Percentiles rank a stretch among this genome's conserved stretches.
Evolutionary conservation across 2,888 invertebrate species (phyloP).

Genomic region (Melitaea athalia): DNA sequence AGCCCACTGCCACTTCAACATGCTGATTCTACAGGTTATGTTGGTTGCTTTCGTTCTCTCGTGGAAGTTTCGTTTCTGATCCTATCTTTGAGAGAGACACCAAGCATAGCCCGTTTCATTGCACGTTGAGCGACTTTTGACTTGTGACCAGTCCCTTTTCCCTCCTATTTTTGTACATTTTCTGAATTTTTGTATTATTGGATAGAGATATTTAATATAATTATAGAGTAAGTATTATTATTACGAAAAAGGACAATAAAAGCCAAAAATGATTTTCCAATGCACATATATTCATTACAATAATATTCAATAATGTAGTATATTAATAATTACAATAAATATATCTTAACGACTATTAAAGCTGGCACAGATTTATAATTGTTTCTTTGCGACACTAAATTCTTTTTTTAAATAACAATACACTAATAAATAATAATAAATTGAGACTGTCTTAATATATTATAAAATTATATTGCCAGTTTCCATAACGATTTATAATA

Average conservation of each 20-base stretch:
- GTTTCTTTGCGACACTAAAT: slow-evolving; percentile 68
- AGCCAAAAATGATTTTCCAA: slow-evolving; percentile 49
- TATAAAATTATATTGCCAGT: not conserved
- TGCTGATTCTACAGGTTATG: no score
- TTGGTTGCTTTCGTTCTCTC: no score
- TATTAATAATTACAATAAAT: slow-evolving; percentile 57
- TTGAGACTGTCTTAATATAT: slow-evolving; percentile 12
- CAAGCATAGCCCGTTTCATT: no score
- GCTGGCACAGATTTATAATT: slow-evolving; percentile 74
- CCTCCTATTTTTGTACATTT: no score
- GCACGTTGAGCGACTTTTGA: no score
- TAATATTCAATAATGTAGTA: slow-evolving; percentile 66
- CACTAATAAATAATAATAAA: slow-evolving; percentile 17
- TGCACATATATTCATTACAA: slow-evolving; percentile 78
- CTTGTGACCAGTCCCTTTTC: no score
- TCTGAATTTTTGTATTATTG: no score
- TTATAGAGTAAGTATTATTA: no score
- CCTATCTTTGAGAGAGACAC: no score
- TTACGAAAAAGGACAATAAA: slow-evolving; percentile 13
- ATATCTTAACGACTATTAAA: slow-evolving; percentile 77
- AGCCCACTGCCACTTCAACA: no score
- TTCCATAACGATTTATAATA: not conserved
- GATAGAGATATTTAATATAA: no score
- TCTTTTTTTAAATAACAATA: slow-evolving; percentile 38
- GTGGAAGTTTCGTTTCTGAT: no score